Conservation (phyloP, 2,888 invertebrate genomes). For the Carcina quercana region DNA sequence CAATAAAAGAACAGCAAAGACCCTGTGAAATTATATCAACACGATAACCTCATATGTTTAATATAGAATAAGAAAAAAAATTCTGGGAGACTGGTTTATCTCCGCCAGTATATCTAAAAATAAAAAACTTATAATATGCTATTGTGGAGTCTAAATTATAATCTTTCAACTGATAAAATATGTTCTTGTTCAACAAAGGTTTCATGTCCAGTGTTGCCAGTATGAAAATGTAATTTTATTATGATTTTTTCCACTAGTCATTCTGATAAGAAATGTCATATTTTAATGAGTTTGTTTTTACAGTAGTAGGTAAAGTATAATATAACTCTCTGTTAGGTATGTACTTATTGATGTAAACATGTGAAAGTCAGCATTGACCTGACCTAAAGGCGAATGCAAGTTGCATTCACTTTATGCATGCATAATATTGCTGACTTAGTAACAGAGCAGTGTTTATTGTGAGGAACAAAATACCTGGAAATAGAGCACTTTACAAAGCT, state of each 20-base stretch:
- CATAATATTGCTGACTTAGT: conserved; percentile 14
- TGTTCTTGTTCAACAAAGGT: too few species aligned
- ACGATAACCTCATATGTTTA: too few species aligned
- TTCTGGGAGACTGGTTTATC: too few species aligned
- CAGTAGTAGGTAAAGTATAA: not conserved
- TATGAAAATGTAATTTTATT: not conserved
- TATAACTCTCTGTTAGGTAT: conserved; percentile 10
- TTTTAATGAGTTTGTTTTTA: not conserved
- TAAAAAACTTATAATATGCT: too few species aligned
- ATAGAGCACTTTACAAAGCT: not conserved
- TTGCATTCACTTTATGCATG: conserved; percentile 30
- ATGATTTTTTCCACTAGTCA: conserved; percentile 23
- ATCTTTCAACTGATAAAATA: too few species aligned
- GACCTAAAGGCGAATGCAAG: conserved; percentile 38
- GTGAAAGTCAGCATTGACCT: conserved; percentile 44
- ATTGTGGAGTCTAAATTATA: too few species aligned
- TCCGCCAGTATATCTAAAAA: too few species aligned
- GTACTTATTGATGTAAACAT: conserved; percentile 19
- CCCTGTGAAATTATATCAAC: too few species aligned
- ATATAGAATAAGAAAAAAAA: too few species aligned
- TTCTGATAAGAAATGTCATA: conserved; percentile 27
- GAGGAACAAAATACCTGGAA: not conserved
- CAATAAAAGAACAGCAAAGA: too few species aligned
- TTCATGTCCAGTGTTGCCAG: not conserved
- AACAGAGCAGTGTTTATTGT: conserved; percentile 11